phyloP scores from a whole-genome alignment of 2,888 invertebrate species.

The Onthophagus sagittarius region DNA sequence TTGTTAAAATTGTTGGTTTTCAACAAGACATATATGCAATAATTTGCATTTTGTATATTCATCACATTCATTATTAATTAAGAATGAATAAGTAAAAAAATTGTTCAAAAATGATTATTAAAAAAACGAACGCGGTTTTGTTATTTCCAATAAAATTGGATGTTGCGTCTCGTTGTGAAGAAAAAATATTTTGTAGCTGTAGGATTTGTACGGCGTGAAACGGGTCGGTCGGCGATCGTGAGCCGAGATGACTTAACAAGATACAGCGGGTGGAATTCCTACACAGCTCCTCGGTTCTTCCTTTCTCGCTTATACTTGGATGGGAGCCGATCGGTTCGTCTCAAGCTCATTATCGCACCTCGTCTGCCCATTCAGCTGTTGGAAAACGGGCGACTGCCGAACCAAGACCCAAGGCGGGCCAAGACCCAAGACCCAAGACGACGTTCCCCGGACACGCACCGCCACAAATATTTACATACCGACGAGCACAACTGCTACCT shows the following conservation, averaged over 20 bases:
- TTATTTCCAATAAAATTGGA: not conserved
- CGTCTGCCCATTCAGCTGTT: not conserved
- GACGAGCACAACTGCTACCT: not conserved
- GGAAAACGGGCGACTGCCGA: not conserved
- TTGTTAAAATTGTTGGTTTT: too few relatives aligned
- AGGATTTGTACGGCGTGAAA: slow-evolving; percentile 31
- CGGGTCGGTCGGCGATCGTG: slow-evolving; percentile 36
- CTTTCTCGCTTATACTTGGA: not conserved
- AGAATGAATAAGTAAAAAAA: too few relatives aligned
- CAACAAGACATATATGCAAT: too few relatives aligned
- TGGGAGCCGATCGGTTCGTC: not conserved
- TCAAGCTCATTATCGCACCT: not conserved
- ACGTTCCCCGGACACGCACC: not conserved
- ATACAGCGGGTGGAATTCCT: slow-evolving; percentile 48
- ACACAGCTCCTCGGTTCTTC: not conserved
- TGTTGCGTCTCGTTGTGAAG: slow-evolving; percentile 1
- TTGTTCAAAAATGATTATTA: too few relatives aligned
- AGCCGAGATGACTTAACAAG: slow-evolving; percentile 49
- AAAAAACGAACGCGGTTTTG: not conserved
- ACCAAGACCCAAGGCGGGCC: not conserved
- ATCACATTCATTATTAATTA: too few relatives aligned
- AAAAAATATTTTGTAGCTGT: slow-evolving; percentile 19
- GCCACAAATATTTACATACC: not conserved
- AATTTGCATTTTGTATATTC: too few relatives aligned
- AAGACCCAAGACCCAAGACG: not conserved